Conservation (phyloP, 2,888 invertebrate species). For the Patella pellucida region DNA sequence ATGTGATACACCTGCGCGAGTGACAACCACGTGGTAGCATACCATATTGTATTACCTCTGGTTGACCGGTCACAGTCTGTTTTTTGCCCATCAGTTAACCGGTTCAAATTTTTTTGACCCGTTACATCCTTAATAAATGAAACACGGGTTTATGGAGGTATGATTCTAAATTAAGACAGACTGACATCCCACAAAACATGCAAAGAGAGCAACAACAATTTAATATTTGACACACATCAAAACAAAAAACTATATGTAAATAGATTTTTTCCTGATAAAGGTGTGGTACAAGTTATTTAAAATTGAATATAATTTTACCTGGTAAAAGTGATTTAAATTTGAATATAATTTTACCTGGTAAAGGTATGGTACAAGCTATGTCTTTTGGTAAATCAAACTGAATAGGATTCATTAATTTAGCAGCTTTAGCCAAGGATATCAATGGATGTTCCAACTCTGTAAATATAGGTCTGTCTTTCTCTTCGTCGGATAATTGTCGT, state of each 20-base stretch:
- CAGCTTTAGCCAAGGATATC: slow-evolving; percentile 85
- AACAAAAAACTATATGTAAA: neutral
- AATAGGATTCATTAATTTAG: slow-evolving; percentile 86
- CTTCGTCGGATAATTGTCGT: slow-evolving; percentile 21
- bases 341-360: slow-evolving; percentile 63
- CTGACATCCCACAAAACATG: too few species aligned
- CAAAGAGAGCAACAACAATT: too few species aligned
- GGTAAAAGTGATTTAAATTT: slow-evolving; percentile 59
- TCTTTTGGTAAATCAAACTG: slow-evolving; percentile 91
- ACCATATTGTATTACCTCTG: too few species aligned
- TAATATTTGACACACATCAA: too few species aligned
- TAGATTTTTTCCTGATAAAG: slow-evolving; percentile 64
- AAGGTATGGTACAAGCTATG: slow-evolving; percentile 73
- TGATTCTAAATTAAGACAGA: neutral
- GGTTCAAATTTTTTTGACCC: too few species aligned
- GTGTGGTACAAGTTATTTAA: too few species aligned
- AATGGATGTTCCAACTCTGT: slow-evolving; percentile 75
- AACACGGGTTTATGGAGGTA: too few species aligned
- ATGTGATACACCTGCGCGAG: too few species aligned
- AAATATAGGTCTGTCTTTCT: slow-evolving; percentile 39
- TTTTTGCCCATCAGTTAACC: too few species aligned
- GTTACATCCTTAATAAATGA: too few species aligned
- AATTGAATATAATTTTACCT: slow-evolving; percentile 49
- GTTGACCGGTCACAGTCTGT: too few species aligned
- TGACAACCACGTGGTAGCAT: too few species aligned